Evolutionary conservation across 2,888 invertebrate genomes (phyloP).

Genomic region (Sympetrum striolatum): DNA sequence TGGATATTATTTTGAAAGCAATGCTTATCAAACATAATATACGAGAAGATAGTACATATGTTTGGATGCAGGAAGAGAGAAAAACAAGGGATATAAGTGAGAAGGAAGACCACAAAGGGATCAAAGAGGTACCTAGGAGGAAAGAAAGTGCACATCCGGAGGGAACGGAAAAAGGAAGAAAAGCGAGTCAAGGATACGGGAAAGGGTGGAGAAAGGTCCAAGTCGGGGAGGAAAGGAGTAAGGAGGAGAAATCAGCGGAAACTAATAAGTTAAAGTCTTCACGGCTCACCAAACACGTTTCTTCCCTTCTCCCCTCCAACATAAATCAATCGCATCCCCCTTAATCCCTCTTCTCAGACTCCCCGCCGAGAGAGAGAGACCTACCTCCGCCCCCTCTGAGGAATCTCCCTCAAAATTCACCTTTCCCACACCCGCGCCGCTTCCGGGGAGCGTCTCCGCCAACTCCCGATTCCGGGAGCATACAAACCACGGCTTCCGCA

Average conservation of each 20-base stretch:
- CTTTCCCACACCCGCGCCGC: background rate
- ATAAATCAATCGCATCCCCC: slow-evolving; percentile 33
- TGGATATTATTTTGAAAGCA: no score
- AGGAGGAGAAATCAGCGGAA: slow-evolving; percentile 10
- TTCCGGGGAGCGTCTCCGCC: background rate
- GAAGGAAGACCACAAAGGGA: background rate
- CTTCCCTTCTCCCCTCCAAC: background rate
- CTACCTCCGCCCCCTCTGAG: background rate
- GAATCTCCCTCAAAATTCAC: background rate
- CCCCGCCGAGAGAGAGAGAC: background rate
- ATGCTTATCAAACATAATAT: no score
- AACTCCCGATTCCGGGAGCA: slow-evolving; percentile 8
- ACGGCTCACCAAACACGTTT: slow-evolving; percentile 41
- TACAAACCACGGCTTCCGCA: slow-evolving; percentile 40
- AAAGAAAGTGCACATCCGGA: background rate
- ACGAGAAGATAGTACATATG: no score
- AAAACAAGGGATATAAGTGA: background rate
- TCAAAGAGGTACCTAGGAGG: background rate
- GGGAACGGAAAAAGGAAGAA: background rate
- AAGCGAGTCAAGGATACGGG: background rate
- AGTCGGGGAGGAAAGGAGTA: background rate
- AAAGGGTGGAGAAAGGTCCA: background rate
- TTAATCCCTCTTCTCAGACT: slow-evolving; percentile 18
- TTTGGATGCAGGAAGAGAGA: background rate
- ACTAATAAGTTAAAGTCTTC: slow-evolving; percentile 43